Evolutionary conservation across 1,140 invertebrate genomes (phyloP), one percentile per base, ranked within the genome.

Genomic region (Halictus rubicundus): DNA sequence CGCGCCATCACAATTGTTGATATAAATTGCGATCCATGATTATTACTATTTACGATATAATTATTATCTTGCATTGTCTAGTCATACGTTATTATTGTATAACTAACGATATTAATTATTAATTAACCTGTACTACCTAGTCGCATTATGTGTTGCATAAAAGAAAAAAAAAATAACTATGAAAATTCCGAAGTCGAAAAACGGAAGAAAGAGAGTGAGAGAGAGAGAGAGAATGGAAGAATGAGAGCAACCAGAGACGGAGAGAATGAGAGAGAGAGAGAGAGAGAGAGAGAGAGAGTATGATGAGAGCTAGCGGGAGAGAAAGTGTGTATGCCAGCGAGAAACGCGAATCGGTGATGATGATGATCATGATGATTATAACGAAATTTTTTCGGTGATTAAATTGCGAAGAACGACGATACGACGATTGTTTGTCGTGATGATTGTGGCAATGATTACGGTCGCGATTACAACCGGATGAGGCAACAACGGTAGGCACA

Each of bases 1-100:
- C 88, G 89, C 90, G 90, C 90, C 90, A 90, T 90, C 88, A 92
- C 89, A 72, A 92, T 93, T 93, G 91, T 93, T 93, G 89, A 92
- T 91, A 93, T 92, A 91, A 92, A 93, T 93, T 93, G 91, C 92
- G 91, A 93, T 92, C 92, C 91, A 93, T 90, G 89, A 93, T 93
- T 93, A 93, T 93, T 93, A 93, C 88, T 93, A 93, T 92, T 93
- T 93, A 93, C 88, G 88, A 93, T 93, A 92, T 93, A 93, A 93
- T 93, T 92, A 93, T 93, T 93, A 93, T 93, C 92, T 92, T 93
- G 91, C 92, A 93, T 93, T 93, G 91, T 93, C 92, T 93, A 93
- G 92, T 92, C 91, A 93, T 93, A 93, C 88, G 92, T 92, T 93
- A 93, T 93, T 92, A 93, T 92, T 93, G 89, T 92, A 93, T 92